A percentile compares a stretch with the other conserved stretches of the same genome.
phyloP scores from a whole-genome alignment of 2,888 invertebrate species.

The Cerastoderma edule region DNA sequence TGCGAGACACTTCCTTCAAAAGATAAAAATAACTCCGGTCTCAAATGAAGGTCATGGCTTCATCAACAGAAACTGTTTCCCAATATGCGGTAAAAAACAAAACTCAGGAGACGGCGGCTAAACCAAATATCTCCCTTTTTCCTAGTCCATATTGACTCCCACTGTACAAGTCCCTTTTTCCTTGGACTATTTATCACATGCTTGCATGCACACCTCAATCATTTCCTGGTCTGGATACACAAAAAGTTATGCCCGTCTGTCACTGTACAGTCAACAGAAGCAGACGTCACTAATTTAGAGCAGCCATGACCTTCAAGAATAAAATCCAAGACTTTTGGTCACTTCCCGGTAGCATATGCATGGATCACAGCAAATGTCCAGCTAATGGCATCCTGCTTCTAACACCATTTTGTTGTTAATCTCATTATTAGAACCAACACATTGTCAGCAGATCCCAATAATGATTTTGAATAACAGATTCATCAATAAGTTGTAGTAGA shows the following conservation, averaged over 20 bases:
- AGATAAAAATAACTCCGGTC: conserved; percentile 17
- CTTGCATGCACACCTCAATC: too few relatives aligned
- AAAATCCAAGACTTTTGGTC: conserved; percentile 39
- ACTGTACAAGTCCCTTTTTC: too few relatives aligned
- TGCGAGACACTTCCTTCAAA: conserved; percentile 9
- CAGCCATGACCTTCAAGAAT: conserved; percentile 58
- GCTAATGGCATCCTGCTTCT: conserved; percentile 2
- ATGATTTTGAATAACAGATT: conserved; percentile 55
- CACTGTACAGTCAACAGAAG: conserved; percentile 32
- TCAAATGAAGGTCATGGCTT: conserved; percentile 23
- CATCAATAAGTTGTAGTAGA: conserved; percentile 54
- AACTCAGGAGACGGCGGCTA: too few relatives aligned
- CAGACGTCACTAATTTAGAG: conserved; percentile 51
- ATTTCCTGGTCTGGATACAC: too few relatives aligned
- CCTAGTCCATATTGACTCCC: too few relatives aligned
- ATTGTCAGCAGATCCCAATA: conserved; percentile 42
- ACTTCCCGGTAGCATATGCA: conserved; percentile 34
- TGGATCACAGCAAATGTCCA: conserved; percentile 1
- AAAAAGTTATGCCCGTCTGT: too few relatives aligned
- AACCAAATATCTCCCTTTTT: too few relatives aligned
- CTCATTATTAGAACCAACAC: conserved; percentile 25
- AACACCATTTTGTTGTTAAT: too few relatives aligned
- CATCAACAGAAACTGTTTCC: background rate
- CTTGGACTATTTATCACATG: too few relatives aligned
- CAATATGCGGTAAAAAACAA: too few relatives aligned